Base-by-base conservation (phyloP, 2,888 invertebrate species). In the Andrena chrysosceles region DNA sequence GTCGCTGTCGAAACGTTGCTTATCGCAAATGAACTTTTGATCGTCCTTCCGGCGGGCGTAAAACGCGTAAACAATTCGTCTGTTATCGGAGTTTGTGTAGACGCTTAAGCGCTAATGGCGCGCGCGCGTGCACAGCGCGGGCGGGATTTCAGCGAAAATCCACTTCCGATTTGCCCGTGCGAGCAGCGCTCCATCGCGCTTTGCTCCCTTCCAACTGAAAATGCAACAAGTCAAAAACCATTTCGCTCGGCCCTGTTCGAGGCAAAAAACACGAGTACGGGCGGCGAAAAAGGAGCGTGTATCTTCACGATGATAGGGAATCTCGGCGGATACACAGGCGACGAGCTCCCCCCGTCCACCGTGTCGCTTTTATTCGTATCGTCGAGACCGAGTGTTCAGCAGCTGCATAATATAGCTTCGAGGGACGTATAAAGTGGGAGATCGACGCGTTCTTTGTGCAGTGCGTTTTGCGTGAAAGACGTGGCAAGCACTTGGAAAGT, bases 1-100 rank as follows among this genome's bases (percentile, higher is more conserved):
- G 23, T 52, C 31, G 62, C 33, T 59, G 69, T 76, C 16, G 66
- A 71, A 80, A 80, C 69, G 66, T 82, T 75, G 81, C 74, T 81
- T 75, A 82, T 82, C 81, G 33, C 35, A 35, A 48, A 54, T 35
- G 52, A 48, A 81, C 81, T 81, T 81, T 81, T 62, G 52, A 74
- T 81, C 72, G 81, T 67, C 66, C 70, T 75, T 81, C 70, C 82
- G 82, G 42, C 20, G 35, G 26, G 16, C 63, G 63, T 29, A 35
- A 74, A 69, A 70, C 73, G 68, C 64, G 63, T 80, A 64, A 74
- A 74, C 64, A 69, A 79, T 81, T 62, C 52, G 29, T 48, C 35
- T 42, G 52, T 20, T 72, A 67, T 72, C 63, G 62, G 23, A 33
- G 67, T 81, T 67, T 63, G 54, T 49, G 68, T 49, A 64, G 67